Evolutionary conservation across 2,888 invertebrate genomes (phyloP), one percentile per base, ranked within the genome.

Genomic region (Pedicia rivosa): DNA sequence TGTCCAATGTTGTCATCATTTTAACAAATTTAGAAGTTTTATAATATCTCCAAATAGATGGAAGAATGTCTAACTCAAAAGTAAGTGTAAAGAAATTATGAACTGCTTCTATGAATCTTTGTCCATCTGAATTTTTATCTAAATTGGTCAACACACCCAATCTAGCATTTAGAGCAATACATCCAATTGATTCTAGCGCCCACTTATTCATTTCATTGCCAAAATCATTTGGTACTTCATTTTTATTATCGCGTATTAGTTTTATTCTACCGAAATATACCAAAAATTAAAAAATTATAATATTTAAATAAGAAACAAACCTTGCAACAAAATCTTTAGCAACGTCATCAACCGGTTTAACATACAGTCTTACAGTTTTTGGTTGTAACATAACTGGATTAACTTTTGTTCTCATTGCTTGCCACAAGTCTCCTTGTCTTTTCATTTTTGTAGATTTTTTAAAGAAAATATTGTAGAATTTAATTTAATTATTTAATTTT

Each of bases 301-400:
- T n/a, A n/a, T n/a, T n/a, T n/a, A n/a, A n/a, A 15, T 7, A 2
- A 24, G 28, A 4, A 20, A 22, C 19, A 26, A 34, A 52, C 51
- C 43, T 42, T 5, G 50, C 38, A 3, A 52, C 40, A 40, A 54
- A 52, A 22, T 52, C 49, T 3, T 38, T 48, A 20, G 66, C 63
- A 19, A 70, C 65, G 40, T 62, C 58, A 17, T 64, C 63, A 40
- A 70, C 56, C 7, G 55, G 58, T 6, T 62, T 56, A 7, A 60
- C 53, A 40, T 70, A 70, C 1, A 65, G 49, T 47, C 64, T 64
- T 0, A 67, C 58, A 27, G 64, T 50, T 46, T 70, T 68, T 0
- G 74, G 71, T 46, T 72, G 66, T 55, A 78, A 57, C 53, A 78
- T 59, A 19, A 72, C 64, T 38, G 72, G 72, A 50, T 77, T 75